These are phyloP conservation scores for Odontomyia ornata DNA, from an alignment of 2,888 invertebrate species.

Conservation along the genomic window DNA sequence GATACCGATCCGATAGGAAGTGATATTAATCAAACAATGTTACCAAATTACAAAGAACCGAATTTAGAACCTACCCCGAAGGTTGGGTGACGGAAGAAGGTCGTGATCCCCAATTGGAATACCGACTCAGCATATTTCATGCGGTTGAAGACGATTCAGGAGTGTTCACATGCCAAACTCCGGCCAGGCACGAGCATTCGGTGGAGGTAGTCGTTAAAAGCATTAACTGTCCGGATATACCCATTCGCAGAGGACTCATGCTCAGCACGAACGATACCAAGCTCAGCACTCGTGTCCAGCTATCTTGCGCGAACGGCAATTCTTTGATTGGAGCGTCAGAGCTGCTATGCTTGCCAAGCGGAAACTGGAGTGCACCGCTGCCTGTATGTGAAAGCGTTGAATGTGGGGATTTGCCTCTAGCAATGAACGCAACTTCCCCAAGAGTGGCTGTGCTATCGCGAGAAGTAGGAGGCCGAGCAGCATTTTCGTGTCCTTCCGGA, in stretches of 20 bases:
- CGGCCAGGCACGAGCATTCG: constrained; percentile 81
- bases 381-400: constrained; percentile 88
- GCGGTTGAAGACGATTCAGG: constrained; percentile 87
- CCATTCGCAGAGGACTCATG: constrained; percentile 76
- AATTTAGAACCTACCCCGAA: constrained; percentile 73
- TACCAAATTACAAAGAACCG: constrained; percentile 45
- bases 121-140: constrained; percentile 80
- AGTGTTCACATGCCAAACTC: constrained; percentile 83
- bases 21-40: not conserved
- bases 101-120: constrained; percentile 81
- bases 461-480: constrained; percentile 81
- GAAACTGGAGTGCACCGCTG: constrained; percentile 85
- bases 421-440: constrained; percentile 70
- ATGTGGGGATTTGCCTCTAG: constrained; percentile 77
- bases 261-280: constrained; percentile 77
- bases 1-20: constrained; percentile 23
- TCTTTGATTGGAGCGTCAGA: constrained; percentile 80
- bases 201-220: constrained; percentile 82
- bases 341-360: constrained; percentile 80
- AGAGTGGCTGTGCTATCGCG: constrained; percentile 79
- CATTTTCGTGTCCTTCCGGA: constrained; percentile 81
- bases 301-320: constrained; percentile 83
- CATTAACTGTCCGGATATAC: constrained; percentile 81
- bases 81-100: constrained; percentile 86
- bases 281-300: constrained; percentile 77